Percentiles rank a stretch among this genome's conserved stretches.
phyloP scores from a whole-genome alignment of 1,140 invertebrate genomes.

The Mycetomoellerius zeteki region DNA sequence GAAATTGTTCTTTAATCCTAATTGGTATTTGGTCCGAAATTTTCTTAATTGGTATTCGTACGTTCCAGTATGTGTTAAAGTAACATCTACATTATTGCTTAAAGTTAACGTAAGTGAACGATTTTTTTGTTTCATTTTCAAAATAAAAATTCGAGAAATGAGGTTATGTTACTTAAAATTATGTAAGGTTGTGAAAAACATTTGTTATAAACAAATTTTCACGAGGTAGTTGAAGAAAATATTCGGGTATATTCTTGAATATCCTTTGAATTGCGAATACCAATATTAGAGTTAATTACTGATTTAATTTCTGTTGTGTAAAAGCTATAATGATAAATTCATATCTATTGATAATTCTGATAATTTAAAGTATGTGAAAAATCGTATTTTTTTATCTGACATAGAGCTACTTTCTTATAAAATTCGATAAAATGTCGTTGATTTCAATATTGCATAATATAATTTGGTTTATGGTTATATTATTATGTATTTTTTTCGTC shows the following conservation, averaged over 20 bases:
- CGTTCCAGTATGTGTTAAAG: too few species aligned
- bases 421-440: slow-evolving; percentile 25
- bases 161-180: too few species aligned
- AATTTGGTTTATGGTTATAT: neutral
- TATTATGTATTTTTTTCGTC: neutral
- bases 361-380: neutral
- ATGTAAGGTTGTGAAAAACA: too few species aligned
- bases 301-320: neutral
- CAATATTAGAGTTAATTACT: neutral
- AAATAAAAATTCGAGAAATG: too few species aligned
- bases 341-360: neutral
- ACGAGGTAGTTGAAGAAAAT: too few species aligned
- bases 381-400: neutral
- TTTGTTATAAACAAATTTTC: too few species aligned
- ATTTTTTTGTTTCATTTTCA: too few species aligned
- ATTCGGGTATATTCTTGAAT: too few species aligned
- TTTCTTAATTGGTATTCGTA: too few species aligned
- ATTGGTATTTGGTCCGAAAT: too few species aligned
- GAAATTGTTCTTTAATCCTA: neutral
- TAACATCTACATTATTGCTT: too few species aligned
- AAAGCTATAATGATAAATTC: neutral
- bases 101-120: too few species aligned
- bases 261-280: neutral
- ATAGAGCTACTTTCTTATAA: neutral
- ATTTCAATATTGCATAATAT: neutral